Evolutionary conservation across 1,140 invertebrate species (phyloP).

Genomic region (Wiebesia pumilae): DNA sequence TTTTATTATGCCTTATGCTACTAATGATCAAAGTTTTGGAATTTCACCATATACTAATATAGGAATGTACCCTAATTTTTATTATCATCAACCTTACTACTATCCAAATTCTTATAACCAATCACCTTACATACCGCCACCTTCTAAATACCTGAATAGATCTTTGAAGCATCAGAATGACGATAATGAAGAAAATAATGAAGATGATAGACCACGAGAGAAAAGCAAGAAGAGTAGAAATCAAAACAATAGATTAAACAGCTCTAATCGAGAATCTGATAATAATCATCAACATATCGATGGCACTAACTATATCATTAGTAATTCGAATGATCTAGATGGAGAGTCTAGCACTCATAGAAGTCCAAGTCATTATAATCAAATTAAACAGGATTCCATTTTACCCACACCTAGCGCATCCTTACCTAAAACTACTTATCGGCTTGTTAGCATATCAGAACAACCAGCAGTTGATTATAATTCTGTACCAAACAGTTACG

Average conservation of each 20-base stretch:
- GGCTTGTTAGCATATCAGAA: slow-evolving; percentile 63
- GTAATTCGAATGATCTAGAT: slow-evolving; percentile 64
- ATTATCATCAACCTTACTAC: slow-evolving; percentile 64
- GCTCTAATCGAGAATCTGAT: slow-evolving; percentile 50
- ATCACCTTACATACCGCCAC: slow-evolving; percentile 57
- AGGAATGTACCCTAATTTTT: slow-evolving; percentile 62
- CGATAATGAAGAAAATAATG: slow-evolving; percentile 56
- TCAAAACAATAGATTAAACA: slow-evolving; percentile 57
- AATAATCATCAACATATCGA: slow-evolving; percentile 63
- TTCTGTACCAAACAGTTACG: slow-evolving; percentile 53
- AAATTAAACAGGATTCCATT: slow-evolving; percentile 57
- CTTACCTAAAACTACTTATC: slow-evolving; percentile 62
- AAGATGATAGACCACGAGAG: slow-evolving; percentile 28
- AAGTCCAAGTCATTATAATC: slow-evolving; percentile 59
- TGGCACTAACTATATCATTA: slow-evolving; percentile 66
- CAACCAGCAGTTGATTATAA: slow-evolving; percentile 60
- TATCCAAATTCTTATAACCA: slow-evolving; percentile 66
- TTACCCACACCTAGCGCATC: slow-evolving; percentile 30
- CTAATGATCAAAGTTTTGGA: slow-evolving; percentile 29
- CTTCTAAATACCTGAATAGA: slow-evolving; percentile 56
- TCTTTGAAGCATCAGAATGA: slow-evolving; percentile 51
- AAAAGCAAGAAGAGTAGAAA: slow-evolving; percentile 52
- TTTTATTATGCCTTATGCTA: background rate
- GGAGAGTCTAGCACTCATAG: slow-evolving; percentile 64
- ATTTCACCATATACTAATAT: slow-evolving; percentile 45